Percentiles rank a stretch among this genome's conserved stretches.
Evolutionary conservation across 2,888 invertebrate species (phyloP).

Genomic region (Eugnorisma glareosa): DNA sequence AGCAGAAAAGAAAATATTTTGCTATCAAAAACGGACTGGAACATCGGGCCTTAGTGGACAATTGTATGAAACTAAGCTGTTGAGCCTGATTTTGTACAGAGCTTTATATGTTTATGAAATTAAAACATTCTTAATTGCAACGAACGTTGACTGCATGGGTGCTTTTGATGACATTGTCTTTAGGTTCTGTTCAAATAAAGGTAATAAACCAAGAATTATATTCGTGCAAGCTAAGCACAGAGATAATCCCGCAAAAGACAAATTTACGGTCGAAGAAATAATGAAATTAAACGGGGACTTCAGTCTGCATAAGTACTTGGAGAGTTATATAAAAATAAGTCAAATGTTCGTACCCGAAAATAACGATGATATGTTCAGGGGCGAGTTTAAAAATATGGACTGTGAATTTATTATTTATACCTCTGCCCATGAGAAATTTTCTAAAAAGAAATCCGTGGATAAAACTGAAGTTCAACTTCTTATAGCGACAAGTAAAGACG

Average conservation of each 20-base stretch:
- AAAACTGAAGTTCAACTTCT: constrained; percentile 26
- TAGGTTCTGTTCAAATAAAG: constrained; percentile 52
- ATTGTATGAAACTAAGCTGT: constrained; percentile 66
- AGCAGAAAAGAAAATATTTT: constrained; percentile 19
- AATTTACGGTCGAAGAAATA: constrained; percentile 52
- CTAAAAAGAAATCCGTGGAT: constrained; percentile 24
- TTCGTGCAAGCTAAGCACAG: constrained; percentile 67
- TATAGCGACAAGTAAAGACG: constrained; percentile 40
- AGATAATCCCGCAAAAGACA: constrained; percentile 52
- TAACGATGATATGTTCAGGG: constrained; percentile 51
- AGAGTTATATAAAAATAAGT: constrained; percentile 56
- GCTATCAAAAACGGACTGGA: constrained; percentile 54
- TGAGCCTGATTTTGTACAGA: constrained; percentile 61
- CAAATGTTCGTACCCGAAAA: constrained; percentile 40
- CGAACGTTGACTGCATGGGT: constrained; percentile 59
- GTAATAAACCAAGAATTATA: constrained; percentile 45
- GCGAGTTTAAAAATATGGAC: constrained; percentile 41
- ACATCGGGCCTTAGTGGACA: constrained; percentile 64
- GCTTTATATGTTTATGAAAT: constrained; percentile 52
- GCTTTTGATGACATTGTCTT: constrained; percentile 68
- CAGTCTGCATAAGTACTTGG: constrained; percentile 58
- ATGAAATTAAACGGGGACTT: constrained; percentile 50
- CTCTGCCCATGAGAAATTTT: constrained; percentile 46
- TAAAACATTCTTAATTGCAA: constrained; percentile 47
- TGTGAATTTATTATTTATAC: constrained; percentile 63